These are phyloP conservation scores for Myrmecophaga tridactyla DNA, from an alignment of 2,113 vertebrate species.

Conservation along the genomic window DNA sequence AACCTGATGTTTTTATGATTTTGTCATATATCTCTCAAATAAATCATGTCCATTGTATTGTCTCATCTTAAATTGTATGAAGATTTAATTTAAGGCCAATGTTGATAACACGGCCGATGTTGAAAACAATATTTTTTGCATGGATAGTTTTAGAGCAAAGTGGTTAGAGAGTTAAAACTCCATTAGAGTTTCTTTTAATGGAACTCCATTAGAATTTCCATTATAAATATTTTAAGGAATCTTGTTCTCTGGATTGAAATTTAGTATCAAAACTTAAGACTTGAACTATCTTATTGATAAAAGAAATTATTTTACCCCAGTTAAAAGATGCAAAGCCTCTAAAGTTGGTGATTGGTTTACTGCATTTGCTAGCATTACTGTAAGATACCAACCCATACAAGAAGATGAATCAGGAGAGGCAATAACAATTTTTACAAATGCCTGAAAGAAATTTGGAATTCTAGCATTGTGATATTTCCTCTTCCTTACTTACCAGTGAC, in stretches of 20 bases:
- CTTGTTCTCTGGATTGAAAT: slow-evolving; percentile 20
- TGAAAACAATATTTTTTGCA: slow-evolving; percentile 41
- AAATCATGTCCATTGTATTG: slow-evolving; percentile 33
- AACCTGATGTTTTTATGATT: slow-evolving; percentile 47
- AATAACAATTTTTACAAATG: not conserved
- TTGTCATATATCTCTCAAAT: slow-evolving; percentile 24
- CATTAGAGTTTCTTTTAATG: no score
- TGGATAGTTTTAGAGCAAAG: slow-evolving; percentile 47
- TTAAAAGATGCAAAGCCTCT: slow-evolving; percentile 41
- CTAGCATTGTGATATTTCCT: not conserved
- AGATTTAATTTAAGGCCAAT: slow-evolving; percentile 56
- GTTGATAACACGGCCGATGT: slow-evolving; percentile 24
- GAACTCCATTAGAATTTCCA: no score
- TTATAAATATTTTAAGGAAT: slow-evolving; percentile 30
- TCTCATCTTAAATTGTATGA: slow-evolving; percentile 42
- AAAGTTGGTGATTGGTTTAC: not conserved
- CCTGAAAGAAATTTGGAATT: not conserved
- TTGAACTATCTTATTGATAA: not conserved
- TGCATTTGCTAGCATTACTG: not conserved
- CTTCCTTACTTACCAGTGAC: not conserved
- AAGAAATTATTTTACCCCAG: slow-evolving; percentile 33
- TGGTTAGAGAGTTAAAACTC: slow-evolving; percentile 33
- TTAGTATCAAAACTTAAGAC: slow-evolving; percentile 4
- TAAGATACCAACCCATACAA: not conserved
- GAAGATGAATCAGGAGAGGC: not conserved